Base-by-base conservation (phyloP, 35 echinoderm and acorn worm genomes). In the Acanthaster planci region DNA sequence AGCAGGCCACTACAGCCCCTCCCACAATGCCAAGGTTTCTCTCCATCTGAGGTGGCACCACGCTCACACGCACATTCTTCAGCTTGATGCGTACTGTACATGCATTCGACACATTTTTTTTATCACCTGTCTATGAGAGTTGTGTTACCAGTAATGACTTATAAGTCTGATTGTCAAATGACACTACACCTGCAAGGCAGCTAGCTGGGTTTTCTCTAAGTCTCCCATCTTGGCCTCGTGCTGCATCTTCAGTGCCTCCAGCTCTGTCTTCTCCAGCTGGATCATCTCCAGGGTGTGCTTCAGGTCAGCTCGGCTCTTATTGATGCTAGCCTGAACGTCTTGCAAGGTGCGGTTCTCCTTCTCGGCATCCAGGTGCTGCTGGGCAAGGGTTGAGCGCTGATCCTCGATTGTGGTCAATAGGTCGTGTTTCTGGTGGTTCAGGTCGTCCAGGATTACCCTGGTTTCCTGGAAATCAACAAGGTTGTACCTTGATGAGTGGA, bases 281-380 rank as follows among this genome's bases (percentile, higher is more conserved):
- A 99, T 80, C 92, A 99, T 91, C 86, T 99, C 96, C 60, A 99
- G 77, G 10, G 92, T 93, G 83, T 99, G 96, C 79, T 99, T 93
- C 34, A 99, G 55, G 38, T 99, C 96, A 17, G 92, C 59, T 37
- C 86, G 82, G 19, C 88, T 82, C 58, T 99, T 99, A 67, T 99
- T 88, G 0, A 93, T 90, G 8, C 77, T 78, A 2, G 92, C 80
- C 7, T 59, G 37, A 5, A 87, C 39, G 21, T 87, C 72, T 9
- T 82, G 80, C 1, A 94, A 86, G 75, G 86, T 75, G 1, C 86
- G 58, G 40, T 89, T 86, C 31, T 87, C 89, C 38, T 90, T 51
- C 18, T 88, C 89, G 8, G 29, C 51, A 27, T 79, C 31, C 17
- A 39, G 77, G 14, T 84, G 89, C 2, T 86, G 30, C 18, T 79